Evolutionary conservation across 1,140 invertebrate genomes (phyloP), one percentile per base, ranked within the genome.

Genomic region (Ladona fulva): DNA sequence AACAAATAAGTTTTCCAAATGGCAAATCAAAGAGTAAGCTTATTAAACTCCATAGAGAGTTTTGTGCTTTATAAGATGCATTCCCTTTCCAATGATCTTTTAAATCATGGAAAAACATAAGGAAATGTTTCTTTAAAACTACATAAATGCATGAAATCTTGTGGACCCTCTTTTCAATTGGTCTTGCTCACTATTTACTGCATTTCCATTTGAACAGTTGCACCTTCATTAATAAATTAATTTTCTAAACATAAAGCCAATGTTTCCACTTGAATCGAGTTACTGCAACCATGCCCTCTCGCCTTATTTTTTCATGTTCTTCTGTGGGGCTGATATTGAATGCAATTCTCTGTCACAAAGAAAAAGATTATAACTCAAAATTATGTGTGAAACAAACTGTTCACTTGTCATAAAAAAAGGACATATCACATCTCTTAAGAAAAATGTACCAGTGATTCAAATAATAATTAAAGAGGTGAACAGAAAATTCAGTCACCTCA

Each of bases 291-390:
- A 83, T 86, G n/a, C 52, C 52, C 14, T 66, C 52, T 78, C 85
- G 82, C 75, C 84, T 82, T 25, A 89, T 86, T 14, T 83, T 83
- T 77, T 87, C 85, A 77, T 88, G 87, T 81, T 89, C 88, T 80
- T 86, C 87, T 7, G 82, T 79, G 1, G 88, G 88, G 7, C 88
- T 87, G 73, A 89, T 88, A 77, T 85, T 85, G 42, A 87, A 82
- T 6, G 87, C 85, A 24, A 89, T 75, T 82, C 84, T 85, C 88
- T 89, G 82, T 74, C 85, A 85, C 81, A 78, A 77, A 78, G 42
- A 80, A 66, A 66, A 80, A 78, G 78, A 44, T 16, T 73, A 76
- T n/a, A n/a, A n/a, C n/a, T n/a, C n/a, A n/a, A n/a, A n/a, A n/a
- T n/a, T n/a, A n/a, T n/a, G n/a, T n/a, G n/a, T n/a, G n/a, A n/a